Evolutionary conservation across 2,113 vertebrate genomes (phyloP), one percentile per base, ranked within the genome.

Genomic region (Catharus bicknelli): DNA sequence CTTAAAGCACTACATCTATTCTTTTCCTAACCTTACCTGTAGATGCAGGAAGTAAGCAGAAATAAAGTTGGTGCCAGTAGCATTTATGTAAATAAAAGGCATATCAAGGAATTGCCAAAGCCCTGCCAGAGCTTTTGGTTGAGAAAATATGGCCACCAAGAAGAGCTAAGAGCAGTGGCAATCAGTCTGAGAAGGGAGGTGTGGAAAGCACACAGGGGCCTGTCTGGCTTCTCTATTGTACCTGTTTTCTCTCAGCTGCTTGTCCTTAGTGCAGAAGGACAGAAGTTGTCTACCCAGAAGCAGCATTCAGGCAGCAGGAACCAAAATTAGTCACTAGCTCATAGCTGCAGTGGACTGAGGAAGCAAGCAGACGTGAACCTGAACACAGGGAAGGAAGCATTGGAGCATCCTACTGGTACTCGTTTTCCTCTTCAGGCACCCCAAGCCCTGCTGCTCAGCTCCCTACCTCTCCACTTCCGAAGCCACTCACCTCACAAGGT

Each of bases 301-400:
- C 27, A 40, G 25, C 4, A 3, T 10, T 27, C 29, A 10, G 73
- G 47, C 68, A 83, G 47, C 0, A 75, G 36, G 61, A 42, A 66
- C 27, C 42, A 50, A 30, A 53, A 29, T 2, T 3, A 21, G 29
- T 43, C 26, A 40, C 22, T 9, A 64, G 9, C 27, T 61, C 45
- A 27, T 0, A 18, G 50, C 27, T 62, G 54, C 70, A 29, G 16
- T 0, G 0, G 3, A 13, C 21, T 26, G 22, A 40, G 40, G 40
- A 79, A 55, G 11, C 34, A 85, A 69, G 30, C 13, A 62, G 64
- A 38, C 6, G 2, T 26, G 32, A 70, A 32, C 61, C 14, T 29
- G 17, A 84, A 36, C 26, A 51, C 0, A 34, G 26, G 61, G 32
- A 90, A 92, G 26, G 42, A 90, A 93, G 25, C 7, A 8, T 1